phyloP scores from a whole-genome alignment of 2,797 vertebrate species.

The Ammospiza maritima region DNA sequence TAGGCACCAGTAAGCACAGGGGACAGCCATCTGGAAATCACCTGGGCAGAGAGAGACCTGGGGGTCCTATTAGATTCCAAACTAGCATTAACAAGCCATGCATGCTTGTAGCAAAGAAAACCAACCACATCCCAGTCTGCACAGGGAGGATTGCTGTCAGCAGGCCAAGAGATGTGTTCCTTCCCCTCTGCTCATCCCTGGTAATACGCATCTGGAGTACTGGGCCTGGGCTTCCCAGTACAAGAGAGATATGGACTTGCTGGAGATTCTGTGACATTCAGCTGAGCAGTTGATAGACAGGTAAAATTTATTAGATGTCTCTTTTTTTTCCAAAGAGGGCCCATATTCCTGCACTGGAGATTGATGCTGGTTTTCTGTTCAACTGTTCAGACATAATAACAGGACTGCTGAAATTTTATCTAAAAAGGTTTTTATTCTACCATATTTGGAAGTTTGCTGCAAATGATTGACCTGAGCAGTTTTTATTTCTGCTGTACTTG shows the following conservation, averaged over 20 bases:
- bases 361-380: not conserved
- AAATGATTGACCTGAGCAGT: not conserved
- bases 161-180: not conserved
- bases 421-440: not conserved
- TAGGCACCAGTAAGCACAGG: fast-evolving
- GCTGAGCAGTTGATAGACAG: not conserved
- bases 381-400: not conserved
- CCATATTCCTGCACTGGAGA: not conserved
- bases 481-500: not conserved
- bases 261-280: not conserved
- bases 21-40: not conserved
- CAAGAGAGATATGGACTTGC: not conserved
- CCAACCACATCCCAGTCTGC: not conserved
- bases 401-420: not conserved
- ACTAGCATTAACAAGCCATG: not conserved
- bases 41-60: not conserved
- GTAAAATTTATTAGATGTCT: not conserved
- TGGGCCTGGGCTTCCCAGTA: not conserved
- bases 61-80: not conserved
- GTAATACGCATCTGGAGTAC: not conserved
- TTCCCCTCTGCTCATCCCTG: not conserved
- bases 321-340: not conserved
- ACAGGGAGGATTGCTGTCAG: not conserved
- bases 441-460: not conserved
- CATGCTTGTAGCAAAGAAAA: not conserved